Conservation (phyloP, 2,797 vertebrate genomes). For the Amblyraja radiata region DNA sequence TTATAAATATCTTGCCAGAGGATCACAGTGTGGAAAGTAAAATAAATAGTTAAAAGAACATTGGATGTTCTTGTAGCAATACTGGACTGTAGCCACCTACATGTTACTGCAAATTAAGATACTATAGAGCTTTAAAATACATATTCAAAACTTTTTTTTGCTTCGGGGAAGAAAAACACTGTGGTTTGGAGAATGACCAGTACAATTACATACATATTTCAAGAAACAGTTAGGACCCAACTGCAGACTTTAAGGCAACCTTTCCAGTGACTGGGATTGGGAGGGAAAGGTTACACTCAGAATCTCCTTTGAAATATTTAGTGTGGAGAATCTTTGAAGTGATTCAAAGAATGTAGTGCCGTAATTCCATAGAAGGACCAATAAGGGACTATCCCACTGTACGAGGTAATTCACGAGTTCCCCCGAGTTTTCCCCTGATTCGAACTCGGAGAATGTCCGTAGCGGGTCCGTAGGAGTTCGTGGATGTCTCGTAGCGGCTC, state of each 20-base stretch:
- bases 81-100: neutral
- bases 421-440: too few relatives aligned
- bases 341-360: neutral
- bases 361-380: neutral
- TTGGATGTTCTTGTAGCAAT: neutral
- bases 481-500: too few relatives aligned
- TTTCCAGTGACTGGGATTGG: neutral
- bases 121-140: neutral
- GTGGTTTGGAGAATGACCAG: slow-evolving; percentile 4
- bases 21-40: neutral
- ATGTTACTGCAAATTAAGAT: neutral
- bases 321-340: neutral
- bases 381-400: too few relatives aligned
- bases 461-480: too few relatives aligned
- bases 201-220: neutral
- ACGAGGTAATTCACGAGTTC: too few relatives aligned
- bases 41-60: neutral
- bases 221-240: neutral
- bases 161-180: neutral
- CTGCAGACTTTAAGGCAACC: neutral
- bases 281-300: neutral
- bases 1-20: neutral
- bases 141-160: neutral
- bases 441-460: too few relatives aligned
- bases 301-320: neutral